A percentile compares a stretch with the other conserved stretches of the same genome.
Evolutionary conservation across 2,888 invertebrate genomes (phyloP).

Genomic region (Peribatodes rhomboidaria): DNA sequence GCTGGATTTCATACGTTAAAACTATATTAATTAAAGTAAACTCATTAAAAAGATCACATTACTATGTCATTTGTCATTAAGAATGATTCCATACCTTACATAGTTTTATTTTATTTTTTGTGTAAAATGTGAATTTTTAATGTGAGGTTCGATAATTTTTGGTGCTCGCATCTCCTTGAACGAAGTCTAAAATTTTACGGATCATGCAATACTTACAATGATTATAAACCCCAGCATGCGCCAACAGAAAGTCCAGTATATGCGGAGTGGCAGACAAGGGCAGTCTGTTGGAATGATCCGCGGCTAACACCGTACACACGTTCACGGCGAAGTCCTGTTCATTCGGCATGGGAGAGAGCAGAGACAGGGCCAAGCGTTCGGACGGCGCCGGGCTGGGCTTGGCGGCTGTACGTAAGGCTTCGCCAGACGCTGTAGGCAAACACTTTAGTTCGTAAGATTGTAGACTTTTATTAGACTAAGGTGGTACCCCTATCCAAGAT

Average conservation of each 20-base stretch:
- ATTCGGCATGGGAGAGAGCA: constrained; percentile 98
- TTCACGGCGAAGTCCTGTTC: constrained; percentile 99
- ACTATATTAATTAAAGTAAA: too few species aligned
- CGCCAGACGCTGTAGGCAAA: constrained; percentile 71
- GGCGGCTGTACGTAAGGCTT: constrained; percentile 65
- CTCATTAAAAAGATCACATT: too few species aligned
- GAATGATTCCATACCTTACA: too few species aligned
- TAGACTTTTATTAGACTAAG: background rate
- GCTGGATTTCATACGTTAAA: too few species aligned
- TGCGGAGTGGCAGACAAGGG: constrained; percentile 94
- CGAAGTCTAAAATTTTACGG: too few species aligned
- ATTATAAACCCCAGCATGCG: constrained; percentile 97
- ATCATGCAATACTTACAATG: constrained; percentile 88
- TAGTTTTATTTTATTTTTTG: too few species aligned
- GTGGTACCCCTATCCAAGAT: too few species aligned
- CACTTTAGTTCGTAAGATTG: background rate
- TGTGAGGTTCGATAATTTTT: too few species aligned
- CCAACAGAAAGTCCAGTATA: constrained; percentile 95
- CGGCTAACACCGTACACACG: constrained; percentile 97
- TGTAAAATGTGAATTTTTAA: too few species aligned
- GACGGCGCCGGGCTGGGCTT: constrained; percentile 81
- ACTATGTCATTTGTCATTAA: too few species aligned
- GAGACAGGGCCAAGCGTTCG: constrained; percentile 94
- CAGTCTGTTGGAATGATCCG: constrained; percentile 96
- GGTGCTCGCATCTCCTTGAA: too few species aligned